These are phyloP conservation scores for Teinopalpus imperialis DNA, from an alignment of 2,888 invertebrate species.

Conservation along the genomic window DNA sequence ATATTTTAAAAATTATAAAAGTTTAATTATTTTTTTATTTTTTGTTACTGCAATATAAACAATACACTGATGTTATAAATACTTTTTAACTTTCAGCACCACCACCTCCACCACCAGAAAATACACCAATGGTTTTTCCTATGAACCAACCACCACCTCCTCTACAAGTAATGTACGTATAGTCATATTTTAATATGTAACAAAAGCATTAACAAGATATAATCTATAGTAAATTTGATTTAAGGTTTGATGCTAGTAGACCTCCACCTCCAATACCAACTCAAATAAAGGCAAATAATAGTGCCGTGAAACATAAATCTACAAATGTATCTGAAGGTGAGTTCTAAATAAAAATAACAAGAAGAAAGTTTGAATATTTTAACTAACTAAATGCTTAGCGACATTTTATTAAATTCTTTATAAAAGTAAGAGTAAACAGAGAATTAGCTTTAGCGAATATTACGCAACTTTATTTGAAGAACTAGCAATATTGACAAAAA, in stretches of 20 bases:
- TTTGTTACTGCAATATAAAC: too few relatives aligned
- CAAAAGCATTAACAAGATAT: not conserved
- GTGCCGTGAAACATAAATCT: slow-evolving; percentile 39
- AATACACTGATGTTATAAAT: too few relatives aligned
- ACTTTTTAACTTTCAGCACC: slow-evolving; percentile 13
- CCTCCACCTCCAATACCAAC: slow-evolving; percentile 56
- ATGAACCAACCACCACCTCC: slow-evolving; percentile 35
- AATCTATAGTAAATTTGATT: slow-evolving; percentile 19
- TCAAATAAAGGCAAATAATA: slow-evolving; percentile 32
- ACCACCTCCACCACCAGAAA: slow-evolving; percentile 13
- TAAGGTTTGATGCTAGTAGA: slow-evolving; percentile 54
- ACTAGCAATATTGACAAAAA: slow-evolving; percentile 5
- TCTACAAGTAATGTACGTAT: slow-evolving; percentile 32
- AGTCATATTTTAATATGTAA: not conserved
- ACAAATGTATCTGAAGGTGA: slow-evolving; percentile 43
- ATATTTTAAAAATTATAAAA: too few relatives aligned
- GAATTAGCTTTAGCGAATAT: slow-evolving; percentile 35
- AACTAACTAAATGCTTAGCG: slow-evolving; percentile 32
- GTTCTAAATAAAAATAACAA: slow-evolving; percentile 12
- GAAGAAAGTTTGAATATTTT: too few relatives aligned
- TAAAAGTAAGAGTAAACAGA: slow-evolving; percentile 17
- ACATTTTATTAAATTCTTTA: slow-evolving; percentile 19
- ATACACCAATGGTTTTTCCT: slow-evolving; percentile 26
- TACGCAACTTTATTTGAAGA: not conserved
- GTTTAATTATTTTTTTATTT: too few relatives aligned